Conservation (phyloP, 1,140 invertebrate genomes). For the Tribolium castaneum region DNA sequence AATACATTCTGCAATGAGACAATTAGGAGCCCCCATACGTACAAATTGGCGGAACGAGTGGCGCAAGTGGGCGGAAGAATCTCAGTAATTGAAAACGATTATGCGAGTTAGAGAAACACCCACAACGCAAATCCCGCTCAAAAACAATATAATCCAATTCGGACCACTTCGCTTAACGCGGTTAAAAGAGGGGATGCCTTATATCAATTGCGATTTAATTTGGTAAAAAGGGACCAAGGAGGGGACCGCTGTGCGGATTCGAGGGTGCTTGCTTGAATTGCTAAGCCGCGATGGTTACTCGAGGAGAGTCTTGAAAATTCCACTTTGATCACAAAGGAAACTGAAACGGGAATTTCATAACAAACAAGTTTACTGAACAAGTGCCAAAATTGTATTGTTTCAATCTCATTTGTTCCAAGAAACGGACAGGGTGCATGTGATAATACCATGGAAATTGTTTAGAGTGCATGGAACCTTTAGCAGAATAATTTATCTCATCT, state of each 20-base stretch:
- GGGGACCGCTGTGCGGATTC: not conserved
- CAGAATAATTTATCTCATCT: too few relatives aligned
- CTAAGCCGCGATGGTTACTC: too few relatives aligned
- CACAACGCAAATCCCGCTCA: conserved; percentile 48
- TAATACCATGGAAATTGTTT: too few relatives aligned
- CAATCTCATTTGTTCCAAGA: too few relatives aligned
- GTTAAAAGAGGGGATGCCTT: conserved; percentile 25
- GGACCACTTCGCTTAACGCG: conserved; percentile 45
- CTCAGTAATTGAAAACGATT: conserved; percentile 54
- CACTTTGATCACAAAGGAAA: too few relatives aligned
- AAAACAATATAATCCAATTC: conserved; percentile 52
- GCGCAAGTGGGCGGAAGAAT: conserved; percentile 52
- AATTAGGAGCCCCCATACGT: conserved; percentile 49
- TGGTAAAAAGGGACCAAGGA: conserved; percentile 9
- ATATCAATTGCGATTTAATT: conserved; percentile 42
- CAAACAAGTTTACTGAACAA: too few relatives aligned
- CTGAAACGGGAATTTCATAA: too few relatives aligned
- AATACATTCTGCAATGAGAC: conserved; percentile 38
- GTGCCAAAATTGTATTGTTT: too few relatives aligned
- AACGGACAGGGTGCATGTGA: too few relatives aligned
- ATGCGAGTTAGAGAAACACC: conserved; percentile 40
- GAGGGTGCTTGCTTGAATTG: too few relatives aligned
- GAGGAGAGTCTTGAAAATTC: too few relatives aligned
- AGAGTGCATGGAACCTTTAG: too few relatives aligned
- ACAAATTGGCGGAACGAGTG: conserved; percentile 46